Base-by-base conservation (phyloP, 1,140 invertebrate genomes). In the Polypedilum pembai region DNA sequence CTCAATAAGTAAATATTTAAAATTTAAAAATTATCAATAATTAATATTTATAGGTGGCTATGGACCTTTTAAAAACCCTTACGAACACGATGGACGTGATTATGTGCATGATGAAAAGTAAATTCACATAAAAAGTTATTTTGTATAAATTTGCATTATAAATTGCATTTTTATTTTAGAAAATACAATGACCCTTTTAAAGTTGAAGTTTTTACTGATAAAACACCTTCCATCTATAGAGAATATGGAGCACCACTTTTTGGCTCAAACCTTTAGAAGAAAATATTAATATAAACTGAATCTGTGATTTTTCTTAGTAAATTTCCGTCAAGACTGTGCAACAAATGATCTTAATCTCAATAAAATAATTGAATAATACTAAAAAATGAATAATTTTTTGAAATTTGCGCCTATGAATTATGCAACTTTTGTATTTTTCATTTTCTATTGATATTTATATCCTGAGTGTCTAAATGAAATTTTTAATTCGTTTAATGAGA, bases 171-270 rank as follows among this genome's bases (percentile, higher is more conserved):
- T 56, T 56, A 56, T 21, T 69, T 8, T 18, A 69, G 65, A 8
- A 69, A 69, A 7, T 69, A 69, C 20, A 18, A 20, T 8, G 65
- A 69, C 10, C 65, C 65, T 3, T 69, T 69, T 18, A n/a, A 69
- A 5, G 65, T 69, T 20, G 17, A 69, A 69, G 65, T 69, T 8
- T 69, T 69, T 10, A 20, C 17, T 20, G 65, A 69, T 5, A 69
- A 69, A 18, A 20, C 17, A 1, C 65, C 65, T 18, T 18, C 17
- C 7, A 18, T 69, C 5, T 69, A 69, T 69, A 18, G 65, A 8
- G 65, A 69, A 69, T 69, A 69, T 69, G 65, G 65, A 20, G 17
- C 65, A 69, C 65, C 65, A 18, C 17, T 69, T 18, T 69, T 69
- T 20, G 12, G 18, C 18, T 10, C 17, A n/a, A 56, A 56, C 4